Evolutionary conservation across 2,797 vertebrate species (phyloP).

Genomic region (Diplodus puntazzo): DNA sequence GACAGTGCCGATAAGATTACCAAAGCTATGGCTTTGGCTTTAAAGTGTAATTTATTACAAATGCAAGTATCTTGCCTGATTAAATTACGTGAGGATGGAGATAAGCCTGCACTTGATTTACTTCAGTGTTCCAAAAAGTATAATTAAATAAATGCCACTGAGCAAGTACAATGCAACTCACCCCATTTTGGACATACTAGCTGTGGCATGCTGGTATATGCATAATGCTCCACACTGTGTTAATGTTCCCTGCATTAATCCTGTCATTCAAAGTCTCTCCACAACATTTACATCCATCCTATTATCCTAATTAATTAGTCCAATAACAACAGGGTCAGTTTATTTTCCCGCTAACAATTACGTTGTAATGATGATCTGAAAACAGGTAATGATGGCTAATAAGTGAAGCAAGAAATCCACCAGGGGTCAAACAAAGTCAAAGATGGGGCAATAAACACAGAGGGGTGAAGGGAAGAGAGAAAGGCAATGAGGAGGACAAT

Average conservation of each 20-base stretch:
- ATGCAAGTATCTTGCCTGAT: slow-evolving; percentile 56
- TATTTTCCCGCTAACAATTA: slow-evolving; percentile 69
- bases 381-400: slow-evolving; percentile 73
- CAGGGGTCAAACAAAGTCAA: slow-evolving; percentile 68
- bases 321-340: slow-evolving; percentile 70
- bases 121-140: slow-evolving; percentile 29
- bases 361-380: slow-evolving; percentile 67
- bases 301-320: slow-evolving; percentile 79
- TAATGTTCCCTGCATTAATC: slow-evolving; percentile 57
- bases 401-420: slow-evolving; percentile 61
- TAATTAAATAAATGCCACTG: slow-evolving; percentile 43
- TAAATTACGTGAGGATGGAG: slow-evolving; percentile 50
- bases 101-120: slow-evolving; percentile 27
- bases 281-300: slow-evolving; percentile 72
- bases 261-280: slow-evolving; percentile 65
- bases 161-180: slow-evolving; percentile 43
- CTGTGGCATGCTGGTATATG: background rate
- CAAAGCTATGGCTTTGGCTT: slow-evolving; percentile 44
- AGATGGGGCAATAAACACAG: slow-evolving; percentile 39
- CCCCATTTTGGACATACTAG: slow-evolving; percentile 31
- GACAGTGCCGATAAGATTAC: slow-evolving; percentile 45
- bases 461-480: background rate
- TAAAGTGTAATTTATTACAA: slow-evolving; percentile 66
- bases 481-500: background rate
- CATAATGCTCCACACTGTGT: slow-evolving; percentile 24